Evolutionary conservation across 2,888 invertebrate species (phyloP).

Genomic region (Clunio marinus): DNA sequence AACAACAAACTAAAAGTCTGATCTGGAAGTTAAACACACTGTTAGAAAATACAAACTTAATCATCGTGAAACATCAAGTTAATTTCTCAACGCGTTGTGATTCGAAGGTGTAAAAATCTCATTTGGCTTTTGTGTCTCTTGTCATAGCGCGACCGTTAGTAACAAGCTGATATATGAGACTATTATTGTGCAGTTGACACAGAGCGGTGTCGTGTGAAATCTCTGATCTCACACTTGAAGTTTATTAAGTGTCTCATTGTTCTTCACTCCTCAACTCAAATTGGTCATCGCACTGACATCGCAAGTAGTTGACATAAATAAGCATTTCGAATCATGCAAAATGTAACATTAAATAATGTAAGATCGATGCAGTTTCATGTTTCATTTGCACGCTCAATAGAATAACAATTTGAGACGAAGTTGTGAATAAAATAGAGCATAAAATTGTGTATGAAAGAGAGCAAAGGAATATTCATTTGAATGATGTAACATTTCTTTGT

Average conservation of each 20-base stretch:
- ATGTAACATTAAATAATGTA: too few species aligned
- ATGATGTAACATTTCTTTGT: background rate
- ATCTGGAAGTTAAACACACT: too few species aligned
- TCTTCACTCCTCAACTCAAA: background rate
- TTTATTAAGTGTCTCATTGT: conserved; percentile 15
- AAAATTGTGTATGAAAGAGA: background rate
- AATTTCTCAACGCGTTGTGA: background rate
- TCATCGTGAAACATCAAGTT: background rate
- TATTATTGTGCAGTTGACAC: conserved; percentile 4
- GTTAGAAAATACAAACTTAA: too few species aligned
- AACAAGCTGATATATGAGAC: background rate
- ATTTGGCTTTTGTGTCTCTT: conserved; percentile 8
- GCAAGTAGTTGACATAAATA: too few species aligned
- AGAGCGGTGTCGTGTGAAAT: background rate
- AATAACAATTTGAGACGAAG: too few species aligned
- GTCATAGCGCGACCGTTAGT: background rate
- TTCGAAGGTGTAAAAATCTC: conserved; percentile 23
- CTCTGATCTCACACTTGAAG: conserved; percentile 8
- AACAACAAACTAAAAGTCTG: too few species aligned
- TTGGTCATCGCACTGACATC: background rate
- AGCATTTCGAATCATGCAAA: too few species aligned
- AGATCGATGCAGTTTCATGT: too few species aligned
- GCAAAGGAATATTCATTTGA: background rate
- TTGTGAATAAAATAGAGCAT: background rate
- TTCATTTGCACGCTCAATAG: too few species aligned